Conservation (phyloP, 2,888 invertebrate species). For the Stenurella melanura region DNA sequence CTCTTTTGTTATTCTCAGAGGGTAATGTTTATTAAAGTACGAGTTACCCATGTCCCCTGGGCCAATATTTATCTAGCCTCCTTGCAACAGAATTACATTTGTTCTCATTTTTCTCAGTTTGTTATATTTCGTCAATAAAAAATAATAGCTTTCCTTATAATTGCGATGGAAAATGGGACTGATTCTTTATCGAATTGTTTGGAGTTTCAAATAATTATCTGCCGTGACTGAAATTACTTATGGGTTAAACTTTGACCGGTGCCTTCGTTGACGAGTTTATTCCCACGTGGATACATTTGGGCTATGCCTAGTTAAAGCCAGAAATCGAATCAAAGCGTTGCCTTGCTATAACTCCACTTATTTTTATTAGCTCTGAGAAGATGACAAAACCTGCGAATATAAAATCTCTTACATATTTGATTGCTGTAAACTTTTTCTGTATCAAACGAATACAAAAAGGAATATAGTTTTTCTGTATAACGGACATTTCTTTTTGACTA, state of each 20-base stretch:
- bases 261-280: background rate
- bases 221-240: background rate
- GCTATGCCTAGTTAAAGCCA: constrained; percentile 3
- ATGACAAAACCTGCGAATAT: background rate
- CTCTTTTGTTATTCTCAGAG: no score
- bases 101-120: background rate
- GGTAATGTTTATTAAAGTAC: no score
- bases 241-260: background rate
- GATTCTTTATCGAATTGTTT: background rate
- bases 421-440: no score
- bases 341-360: background rate
- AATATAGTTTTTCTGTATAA: no score
- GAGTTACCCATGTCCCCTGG: no score
- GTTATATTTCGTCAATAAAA: background rate
- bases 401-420: background rate
- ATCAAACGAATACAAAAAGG: no score
- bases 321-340: background rate
- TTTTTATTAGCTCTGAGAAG: background rate
- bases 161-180: background rate
- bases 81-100: no score
- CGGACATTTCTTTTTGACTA: background rate
- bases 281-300: background rate
- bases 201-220: constrained; percentile 5
- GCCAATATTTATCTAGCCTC: no score
- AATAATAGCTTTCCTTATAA: background rate